phyloP scores from a whole-genome alignment of 64 coral and sea anemone genomes.

The Acropora yongei region DNA sequence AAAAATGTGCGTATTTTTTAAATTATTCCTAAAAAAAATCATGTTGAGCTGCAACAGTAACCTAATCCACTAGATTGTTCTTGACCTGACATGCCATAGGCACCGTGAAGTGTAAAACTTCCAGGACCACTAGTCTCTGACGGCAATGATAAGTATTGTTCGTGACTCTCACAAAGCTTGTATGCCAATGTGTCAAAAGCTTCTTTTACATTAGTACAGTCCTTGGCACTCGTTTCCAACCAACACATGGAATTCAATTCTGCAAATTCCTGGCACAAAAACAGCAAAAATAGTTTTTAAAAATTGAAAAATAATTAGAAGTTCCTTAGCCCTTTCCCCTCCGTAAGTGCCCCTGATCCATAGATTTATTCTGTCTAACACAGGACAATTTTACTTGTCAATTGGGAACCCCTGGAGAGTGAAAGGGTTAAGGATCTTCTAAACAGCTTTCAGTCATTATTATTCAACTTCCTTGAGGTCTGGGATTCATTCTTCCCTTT shows the following conservation, averaged over 20 bases:
- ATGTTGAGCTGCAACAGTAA: conserved; percentile 51
- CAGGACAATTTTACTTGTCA: too few species aligned
- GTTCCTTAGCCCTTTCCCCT: too few species aligned
- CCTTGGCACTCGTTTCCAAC: conserved; percentile 91
- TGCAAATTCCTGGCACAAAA: conserved; percentile 63
- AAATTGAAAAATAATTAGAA: too few species aligned
- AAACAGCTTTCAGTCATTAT: too few species aligned
- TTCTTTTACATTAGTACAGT: conserved; percentile 82
- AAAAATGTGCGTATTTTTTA: too few species aligned
- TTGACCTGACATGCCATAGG: conserved; percentile 79
- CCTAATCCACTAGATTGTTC: background rate
- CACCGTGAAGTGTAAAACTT: conserved; percentile 89
- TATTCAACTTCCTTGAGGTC: too few species aligned
- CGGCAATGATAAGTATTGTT: conserved; percentile 67
- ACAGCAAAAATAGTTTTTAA: too few species aligned
- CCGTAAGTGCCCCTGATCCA: too few species aligned
- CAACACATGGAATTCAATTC: conserved; percentile 76
- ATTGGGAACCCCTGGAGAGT: too few species aligned
- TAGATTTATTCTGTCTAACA: too few species aligned
- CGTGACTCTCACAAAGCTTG: conserved; percentile 64
- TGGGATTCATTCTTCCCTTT: too few species aligned
- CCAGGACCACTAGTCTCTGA: conserved; percentile 72
- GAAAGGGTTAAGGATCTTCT: too few species aligned
- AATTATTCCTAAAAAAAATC: background rate
- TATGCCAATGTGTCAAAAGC: conserved; percentile 77